phyloP scores from a whole-genome alignment of 2,888 invertebrate species.

The Drosophila merina region DNA sequence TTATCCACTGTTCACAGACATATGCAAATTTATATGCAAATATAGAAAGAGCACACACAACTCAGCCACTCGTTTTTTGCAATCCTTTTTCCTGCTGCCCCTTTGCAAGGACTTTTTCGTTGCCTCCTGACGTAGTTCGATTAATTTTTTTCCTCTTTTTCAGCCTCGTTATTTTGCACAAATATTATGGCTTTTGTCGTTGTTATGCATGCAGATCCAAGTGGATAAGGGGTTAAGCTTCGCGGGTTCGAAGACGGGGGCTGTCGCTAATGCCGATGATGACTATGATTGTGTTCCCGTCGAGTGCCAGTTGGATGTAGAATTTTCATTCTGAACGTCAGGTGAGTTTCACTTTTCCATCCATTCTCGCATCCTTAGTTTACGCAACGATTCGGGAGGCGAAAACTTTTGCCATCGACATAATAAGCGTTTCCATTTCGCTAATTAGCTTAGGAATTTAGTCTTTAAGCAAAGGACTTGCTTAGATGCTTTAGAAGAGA shows the following conservation, averaged over 20 bases:
- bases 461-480: neutral
- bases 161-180: conserved; percentile 53
- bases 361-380: conserved; percentile 46
- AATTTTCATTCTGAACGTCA: conserved; percentile 37
- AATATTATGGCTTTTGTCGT: conserved; percentile 64
- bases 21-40: conserved; percentile 63
- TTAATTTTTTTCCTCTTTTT: conserved; percentile 59
- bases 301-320: conserved; percentile 8
- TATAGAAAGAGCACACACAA: conserved; percentile 46
- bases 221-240: conserved; percentile 39
- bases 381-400: conserved; percentile 30
- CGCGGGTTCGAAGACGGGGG: conserved; percentile 1
- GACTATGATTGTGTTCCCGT: conserved; percentile 37
- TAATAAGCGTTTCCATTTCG: conserved; percentile 50
- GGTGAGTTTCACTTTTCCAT: conserved; percentile 40
- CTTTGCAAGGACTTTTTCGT: conserved; percentile 39
- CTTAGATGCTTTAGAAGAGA: conserved; percentile 3
- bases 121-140: conserved; percentile 47
- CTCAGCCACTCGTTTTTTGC: conserved; percentile 22
- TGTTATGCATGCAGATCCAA: conserved; percentile 45
- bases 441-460: conserved; percentile 58
- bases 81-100: conserved; percentile 30
- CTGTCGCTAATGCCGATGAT: conserved; percentile 31
- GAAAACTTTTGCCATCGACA: conserved; percentile 56
- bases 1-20: conserved; percentile 23